Conservation (phyloP, 2,888 invertebrate species). For the Athalia rosae region DNA sequence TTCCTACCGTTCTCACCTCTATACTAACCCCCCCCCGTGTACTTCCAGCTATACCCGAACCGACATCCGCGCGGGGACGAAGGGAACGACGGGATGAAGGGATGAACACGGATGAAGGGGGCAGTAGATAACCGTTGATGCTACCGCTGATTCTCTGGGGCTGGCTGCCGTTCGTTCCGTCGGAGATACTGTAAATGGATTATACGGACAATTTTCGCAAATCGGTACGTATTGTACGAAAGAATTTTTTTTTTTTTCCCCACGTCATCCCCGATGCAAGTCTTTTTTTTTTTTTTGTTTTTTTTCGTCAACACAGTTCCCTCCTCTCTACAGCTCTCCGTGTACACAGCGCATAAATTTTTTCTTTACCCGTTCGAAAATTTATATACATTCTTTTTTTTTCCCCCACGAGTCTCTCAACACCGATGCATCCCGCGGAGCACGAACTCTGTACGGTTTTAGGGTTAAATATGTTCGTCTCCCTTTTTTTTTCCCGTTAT, state of each 20-base stretch:
- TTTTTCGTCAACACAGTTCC: no score
- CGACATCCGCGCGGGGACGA: background rate
- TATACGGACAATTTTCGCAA: slow-evolving; percentile 41
- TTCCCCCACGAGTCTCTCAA: no score
- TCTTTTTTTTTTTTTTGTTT: no score
- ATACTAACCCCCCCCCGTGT: slow-evolving; percentile 64
- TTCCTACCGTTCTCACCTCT: slow-evolving; percentile 60
- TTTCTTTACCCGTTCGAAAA: no score
- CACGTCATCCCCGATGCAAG: background rate
- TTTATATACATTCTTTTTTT: no score
- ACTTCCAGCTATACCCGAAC: slow-evolving; percentile 7
- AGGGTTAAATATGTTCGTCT: no score
- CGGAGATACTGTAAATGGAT: slow-evolving; percentile 23
- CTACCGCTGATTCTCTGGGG: no score
- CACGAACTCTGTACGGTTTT: no score
- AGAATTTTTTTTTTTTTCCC: background rate
- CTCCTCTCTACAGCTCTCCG: no score
- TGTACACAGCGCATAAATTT: no score
- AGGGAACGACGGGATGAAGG: background rate
- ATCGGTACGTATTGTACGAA: slow-evolving; percentile 21
- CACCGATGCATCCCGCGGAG: no score
- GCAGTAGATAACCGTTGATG: slow-evolving; percentile 49
- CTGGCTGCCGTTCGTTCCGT: slow-evolving; percentile 18
- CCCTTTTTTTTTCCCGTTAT: no score
- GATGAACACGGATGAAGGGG: slow-evolving; percentile 51